A percentile compares a stretch with the other conserved stretches of the same genome.
Evolutionary conservation across 2,888 invertebrate species (phyloP).

Genomic region (Hedya salicella): DNA sequence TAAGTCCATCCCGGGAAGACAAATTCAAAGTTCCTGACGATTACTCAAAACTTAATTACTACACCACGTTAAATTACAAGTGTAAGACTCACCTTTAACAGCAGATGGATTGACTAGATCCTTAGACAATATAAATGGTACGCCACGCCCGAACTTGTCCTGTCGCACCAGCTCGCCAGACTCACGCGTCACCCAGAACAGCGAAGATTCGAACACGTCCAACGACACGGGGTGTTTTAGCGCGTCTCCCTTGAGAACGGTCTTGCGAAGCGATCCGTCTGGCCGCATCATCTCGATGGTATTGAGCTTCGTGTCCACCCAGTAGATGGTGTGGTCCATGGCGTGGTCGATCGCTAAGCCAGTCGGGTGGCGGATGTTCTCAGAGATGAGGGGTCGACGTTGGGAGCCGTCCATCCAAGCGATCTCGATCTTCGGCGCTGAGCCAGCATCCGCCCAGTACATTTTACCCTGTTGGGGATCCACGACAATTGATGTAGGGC

Average conservation of each 20-base stretch:
- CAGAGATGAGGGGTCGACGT: constrained; percentile 91
- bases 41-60: no score
- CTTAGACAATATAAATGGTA: constrained; percentile 92
- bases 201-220: constrained; percentile 96
- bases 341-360: constrained; percentile 96
- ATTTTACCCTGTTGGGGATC: constrained; percentile 94
- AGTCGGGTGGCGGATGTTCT: constrained; percentile 93
- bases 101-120: constrained; percentile 94
- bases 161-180: constrained; percentile 94
- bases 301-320: constrained; percentile 97
- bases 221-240: constrained; percentile 93
- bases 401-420: constrained; percentile 99
- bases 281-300: constrained; percentile 93
- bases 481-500: constrained; percentile 94
- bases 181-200: constrained; percentile 97
- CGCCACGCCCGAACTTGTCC: constrained; percentile 98
- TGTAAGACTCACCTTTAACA: constrained; percentile 90
- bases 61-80: no score
- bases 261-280: constrained; percentile 91
- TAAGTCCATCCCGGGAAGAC: no score
- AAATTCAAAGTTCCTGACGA: no score
- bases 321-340: constrained; percentile 95
- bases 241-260: constrained; percentile 89
- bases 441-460: constrained; percentile 97
- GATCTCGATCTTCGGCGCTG: constrained; percentile 95